These are phyloP conservation scores for Melinaea menophilus DNA, from an alignment of 2,888 invertebrate genomes.

Conservation along the genomic window DNA sequence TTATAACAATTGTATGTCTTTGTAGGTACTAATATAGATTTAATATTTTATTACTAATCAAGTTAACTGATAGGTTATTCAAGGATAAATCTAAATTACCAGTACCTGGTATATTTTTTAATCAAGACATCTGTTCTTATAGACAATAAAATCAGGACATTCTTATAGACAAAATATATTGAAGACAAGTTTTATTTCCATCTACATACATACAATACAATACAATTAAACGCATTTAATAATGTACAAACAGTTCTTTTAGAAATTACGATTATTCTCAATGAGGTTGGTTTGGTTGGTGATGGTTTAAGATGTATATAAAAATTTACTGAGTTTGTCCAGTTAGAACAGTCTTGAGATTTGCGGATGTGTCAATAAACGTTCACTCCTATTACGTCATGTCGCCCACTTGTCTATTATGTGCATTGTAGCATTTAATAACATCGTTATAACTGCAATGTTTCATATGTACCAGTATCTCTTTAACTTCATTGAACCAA, in stretches of 20 bases:
- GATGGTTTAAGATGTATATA: too few species aligned
- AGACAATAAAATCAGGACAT: too few species aligned
- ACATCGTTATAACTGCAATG: too few species aligned
- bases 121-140: neutral
- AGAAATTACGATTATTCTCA: too few species aligned
- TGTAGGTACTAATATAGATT: neutral
- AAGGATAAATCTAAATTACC: neutral
- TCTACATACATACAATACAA: too few species aligned
- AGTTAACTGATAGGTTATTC: neutral
- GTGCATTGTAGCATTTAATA: neutral
- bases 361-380: conserved; percentile 6
- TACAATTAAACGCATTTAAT: neutral
- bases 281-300: too few species aligned
- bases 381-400: neutral
- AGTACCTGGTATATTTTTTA: neutral
- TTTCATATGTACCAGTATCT: neutral
- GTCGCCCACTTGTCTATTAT: conserved; percentile 2
- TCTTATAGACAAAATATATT: neutral
- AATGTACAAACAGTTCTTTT: too few species aligned
- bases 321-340: too few species aligned
- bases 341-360: neutral
- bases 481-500: too few species aligned
- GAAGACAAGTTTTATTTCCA: neutral
- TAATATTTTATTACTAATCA: neutral
- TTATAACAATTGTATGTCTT: neutral